A percentile compares a stretch with the other conserved stretches of the same genome.
Evolutionary conservation across 1,140 invertebrate species (phyloP).

Genomic region (Aleiodes sp.): DNA sequence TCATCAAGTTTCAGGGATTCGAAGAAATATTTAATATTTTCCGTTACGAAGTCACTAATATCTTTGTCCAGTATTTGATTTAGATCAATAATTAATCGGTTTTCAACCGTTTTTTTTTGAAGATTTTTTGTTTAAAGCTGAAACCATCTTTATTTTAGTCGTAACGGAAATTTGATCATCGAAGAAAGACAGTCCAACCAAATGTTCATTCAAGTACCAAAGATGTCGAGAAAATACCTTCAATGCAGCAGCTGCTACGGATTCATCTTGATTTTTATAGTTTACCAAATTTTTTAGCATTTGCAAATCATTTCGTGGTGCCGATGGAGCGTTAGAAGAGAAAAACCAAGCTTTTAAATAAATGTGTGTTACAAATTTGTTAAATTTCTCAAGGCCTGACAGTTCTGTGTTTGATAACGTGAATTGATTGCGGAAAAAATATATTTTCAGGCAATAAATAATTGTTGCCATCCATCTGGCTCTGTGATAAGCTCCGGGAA

Average conservation of each 20-base stretch:
- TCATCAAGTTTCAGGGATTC: no score
- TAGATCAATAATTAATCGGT: no score
- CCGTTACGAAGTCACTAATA: no score
- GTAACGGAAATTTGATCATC: no score
- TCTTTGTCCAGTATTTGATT: no score
- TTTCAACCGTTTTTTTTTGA: no score
- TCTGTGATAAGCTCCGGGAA: conserved; percentile 24
- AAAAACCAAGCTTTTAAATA: conserved; percentile 31
- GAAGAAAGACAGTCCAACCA: no score
- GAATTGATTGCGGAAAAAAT: conserved; percentile 28
- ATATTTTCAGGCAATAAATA: conserved; percentile 29
- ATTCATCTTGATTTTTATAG: conserved; percentile 19
- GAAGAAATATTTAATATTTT: no score
- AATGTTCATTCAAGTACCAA: no score
- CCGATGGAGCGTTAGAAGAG: background rate
- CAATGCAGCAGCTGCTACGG: conserved; percentile 9
- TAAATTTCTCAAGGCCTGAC: conserved; percentile 22
- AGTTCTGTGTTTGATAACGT: background rate
- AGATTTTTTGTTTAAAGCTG: no score
- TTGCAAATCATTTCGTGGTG: conserved; percentile 25
- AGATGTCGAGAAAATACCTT: background rate
- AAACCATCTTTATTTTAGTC: no score
- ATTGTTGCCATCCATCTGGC: conserved; percentile 29
- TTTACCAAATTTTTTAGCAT: conserved; percentile 8
- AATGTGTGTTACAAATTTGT: conserved; percentile 3